A percentile compares a stretch with the other conserved stretches of the same genome.
Evolutionary conservation across 2,888 invertebrate species (phyloP).

Genomic region (Ochropacha duplaris): DNA sequence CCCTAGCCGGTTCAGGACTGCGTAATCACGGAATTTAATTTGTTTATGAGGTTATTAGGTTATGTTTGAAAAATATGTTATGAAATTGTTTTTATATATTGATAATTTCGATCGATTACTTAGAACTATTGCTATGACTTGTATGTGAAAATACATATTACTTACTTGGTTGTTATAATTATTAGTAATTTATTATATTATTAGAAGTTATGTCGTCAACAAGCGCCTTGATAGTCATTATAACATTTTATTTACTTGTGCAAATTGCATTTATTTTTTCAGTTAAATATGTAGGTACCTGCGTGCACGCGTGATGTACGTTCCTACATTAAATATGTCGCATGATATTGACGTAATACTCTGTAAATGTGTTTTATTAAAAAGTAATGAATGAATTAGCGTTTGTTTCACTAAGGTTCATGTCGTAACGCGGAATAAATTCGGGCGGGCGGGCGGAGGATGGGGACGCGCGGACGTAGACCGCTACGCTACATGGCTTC

Average conservation of each 20-base stretch:
- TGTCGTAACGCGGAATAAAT: conserved; percentile 10
- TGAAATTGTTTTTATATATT: not conserved
- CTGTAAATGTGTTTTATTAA: conserved; percentile 44
- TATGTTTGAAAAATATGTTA: not conserved
- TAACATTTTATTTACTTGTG: not conserved
- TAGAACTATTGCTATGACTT: too few relatives aligned
- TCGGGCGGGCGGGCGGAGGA: conserved; percentile 12
- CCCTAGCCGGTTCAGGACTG: too few relatives aligned
- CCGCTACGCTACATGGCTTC: too few relatives aligned
- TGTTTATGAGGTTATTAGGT: not conserved
- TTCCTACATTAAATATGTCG: conserved; percentile 9
- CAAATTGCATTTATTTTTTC: not conserved
- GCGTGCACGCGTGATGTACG: not conserved
- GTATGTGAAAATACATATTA: too few relatives aligned
- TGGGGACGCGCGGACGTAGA: conserved; percentile 12
- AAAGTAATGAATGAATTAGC: conserved; percentile 45
- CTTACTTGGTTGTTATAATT: too few relatives aligned
- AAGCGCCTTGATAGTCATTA: not conserved
- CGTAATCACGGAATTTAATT: not conserved
- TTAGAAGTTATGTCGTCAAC: not conserved
- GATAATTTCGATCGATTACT: too few relatives aligned
- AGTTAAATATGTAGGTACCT: not conserved
- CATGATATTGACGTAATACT: conserved; percentile 19
- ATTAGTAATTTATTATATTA: too few relatives aligned
- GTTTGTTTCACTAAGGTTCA: conserved; percentile 32